Conservation (phyloP, 2,888 invertebrate genomes). For the Platynereis dumerilii region DNA sequence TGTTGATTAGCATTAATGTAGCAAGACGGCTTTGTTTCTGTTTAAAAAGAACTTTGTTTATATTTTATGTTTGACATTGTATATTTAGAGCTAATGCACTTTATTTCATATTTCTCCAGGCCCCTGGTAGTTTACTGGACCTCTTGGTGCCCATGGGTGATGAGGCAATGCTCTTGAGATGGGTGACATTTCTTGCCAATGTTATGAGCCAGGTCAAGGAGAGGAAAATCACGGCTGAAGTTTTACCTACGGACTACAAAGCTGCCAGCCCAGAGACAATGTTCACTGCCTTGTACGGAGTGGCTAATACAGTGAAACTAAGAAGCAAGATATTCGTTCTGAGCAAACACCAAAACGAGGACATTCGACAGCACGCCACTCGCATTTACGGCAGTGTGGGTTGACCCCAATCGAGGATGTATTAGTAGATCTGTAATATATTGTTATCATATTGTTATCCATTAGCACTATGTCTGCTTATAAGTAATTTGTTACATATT, state of each 20-base stretch:
- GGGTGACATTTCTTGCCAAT: conserved; percentile 67
- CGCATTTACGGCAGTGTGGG: conserved; percentile 44
- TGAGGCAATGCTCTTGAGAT: conserved; percentile 65
- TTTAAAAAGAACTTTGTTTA: too few relatives aligned
- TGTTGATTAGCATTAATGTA: too few relatives aligned
- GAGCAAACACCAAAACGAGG: conserved; percentile 49
- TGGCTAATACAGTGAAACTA: conserved; percentile 41
- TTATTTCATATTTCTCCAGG: too few relatives aligned
- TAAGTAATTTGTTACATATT: too few relatives aligned
- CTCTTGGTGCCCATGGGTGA: conserved; percentile 64
- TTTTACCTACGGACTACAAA: conserved; percentile 66
- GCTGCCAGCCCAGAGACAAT: conserved; percentile 68
- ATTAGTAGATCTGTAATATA: too few relatives aligned
- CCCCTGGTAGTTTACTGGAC: conserved; percentile 65
- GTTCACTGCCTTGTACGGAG: conserved; percentile 58
- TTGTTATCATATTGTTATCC: too few relatives aligned
- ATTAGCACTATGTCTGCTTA: too few relatives aligned
- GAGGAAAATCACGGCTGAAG: conserved; percentile 63
- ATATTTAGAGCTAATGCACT: too few relatives aligned
- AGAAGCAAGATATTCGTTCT: conserved; percentile 55
- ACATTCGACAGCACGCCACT: conserved; percentile 50
- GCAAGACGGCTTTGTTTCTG: too few relatives aligned
- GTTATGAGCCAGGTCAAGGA: conserved; percentile 64
- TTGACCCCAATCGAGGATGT: conserved; percentile 3
- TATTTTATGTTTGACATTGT: too few relatives aligned